Evolutionary conservation across 2,113 vertebrate species (phyloP).

Genomic region (Bubalus kerabau): DNA sequence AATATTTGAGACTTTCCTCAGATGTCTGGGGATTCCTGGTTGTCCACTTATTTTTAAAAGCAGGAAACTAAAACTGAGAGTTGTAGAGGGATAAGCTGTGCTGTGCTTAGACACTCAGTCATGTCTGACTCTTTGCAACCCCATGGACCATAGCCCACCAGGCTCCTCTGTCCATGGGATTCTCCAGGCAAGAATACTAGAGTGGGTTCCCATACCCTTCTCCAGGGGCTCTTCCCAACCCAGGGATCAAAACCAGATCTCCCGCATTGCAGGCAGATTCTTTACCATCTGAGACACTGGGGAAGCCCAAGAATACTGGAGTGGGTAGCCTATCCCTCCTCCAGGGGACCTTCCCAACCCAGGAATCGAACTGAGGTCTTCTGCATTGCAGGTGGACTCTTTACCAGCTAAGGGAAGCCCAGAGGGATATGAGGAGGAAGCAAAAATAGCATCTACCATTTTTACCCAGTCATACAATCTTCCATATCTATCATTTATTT

Average conservation of each 20-base stretch:
- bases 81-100: neutral
- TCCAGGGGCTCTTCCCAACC: neutral
- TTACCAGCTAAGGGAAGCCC: neutral
- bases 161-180: neutral
- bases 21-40: neutral
- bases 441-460: neutral
- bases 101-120: neutral
- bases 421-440: neutral
- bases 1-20: neutral
- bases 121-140: neutral
- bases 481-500: neutral
- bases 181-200: neutral
- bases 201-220: neutral
- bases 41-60: slow-evolving; percentile 21
- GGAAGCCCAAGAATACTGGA: neutral
- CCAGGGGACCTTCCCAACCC: neutral
- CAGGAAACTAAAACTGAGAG: neutral
- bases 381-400: neutral
- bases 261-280: neutral
- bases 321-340: neutral
- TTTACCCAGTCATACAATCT: neutral
- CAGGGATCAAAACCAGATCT: neutral
- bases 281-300: neutral
- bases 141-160: neutral
- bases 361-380: neutral